Percentiles rank a stretch among this genome's conserved stretches.
phyloP scores from a whole-genome alignment of 2,888 invertebrate genomes.

The Pammene aurita region DNA sequence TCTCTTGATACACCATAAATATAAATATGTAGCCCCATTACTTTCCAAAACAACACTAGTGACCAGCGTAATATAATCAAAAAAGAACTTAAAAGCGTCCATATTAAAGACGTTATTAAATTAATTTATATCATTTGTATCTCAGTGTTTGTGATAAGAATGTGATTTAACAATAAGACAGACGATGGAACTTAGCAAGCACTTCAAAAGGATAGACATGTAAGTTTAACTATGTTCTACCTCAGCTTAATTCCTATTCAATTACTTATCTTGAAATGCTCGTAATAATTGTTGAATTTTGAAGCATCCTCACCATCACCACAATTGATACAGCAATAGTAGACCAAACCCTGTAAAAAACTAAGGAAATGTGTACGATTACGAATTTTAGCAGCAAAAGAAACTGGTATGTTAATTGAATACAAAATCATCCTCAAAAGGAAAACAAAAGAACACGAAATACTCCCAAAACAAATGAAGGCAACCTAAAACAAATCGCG shows the following conservation, averaged over 20 bases:
- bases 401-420: not conserved
- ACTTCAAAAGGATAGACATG: no score
- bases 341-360: no score
- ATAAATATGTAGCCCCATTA: constrained; percentile 33
- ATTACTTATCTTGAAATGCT: no score
- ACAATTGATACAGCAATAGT: no score
- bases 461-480: constrained; percentile 50
- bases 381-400: no score
- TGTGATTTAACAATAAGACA: constrained; percentile 9
- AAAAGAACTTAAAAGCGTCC: not conserved
- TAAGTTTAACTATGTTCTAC: no score
- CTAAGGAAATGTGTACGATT: no score
- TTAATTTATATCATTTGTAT: not conserved
- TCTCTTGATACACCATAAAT: constrained; percentile 61
- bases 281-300: no score
- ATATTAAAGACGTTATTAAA: not conserved
- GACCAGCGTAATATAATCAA: not conserved
- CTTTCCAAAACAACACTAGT: constrained; percentile 9
- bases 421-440: not conserved
- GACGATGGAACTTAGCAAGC: no score
- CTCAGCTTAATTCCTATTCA: no score
- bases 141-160: constrained; percentile 18
- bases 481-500: constrained; percentile 50
- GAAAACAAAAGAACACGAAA: constrained; percentile 45
- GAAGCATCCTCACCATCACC: no score